These are phyloP conservation scores for Sinonovacula constricta DNA, from an alignment of 1,140 invertebrate genomes.

Conservation along the genomic window DNA sequence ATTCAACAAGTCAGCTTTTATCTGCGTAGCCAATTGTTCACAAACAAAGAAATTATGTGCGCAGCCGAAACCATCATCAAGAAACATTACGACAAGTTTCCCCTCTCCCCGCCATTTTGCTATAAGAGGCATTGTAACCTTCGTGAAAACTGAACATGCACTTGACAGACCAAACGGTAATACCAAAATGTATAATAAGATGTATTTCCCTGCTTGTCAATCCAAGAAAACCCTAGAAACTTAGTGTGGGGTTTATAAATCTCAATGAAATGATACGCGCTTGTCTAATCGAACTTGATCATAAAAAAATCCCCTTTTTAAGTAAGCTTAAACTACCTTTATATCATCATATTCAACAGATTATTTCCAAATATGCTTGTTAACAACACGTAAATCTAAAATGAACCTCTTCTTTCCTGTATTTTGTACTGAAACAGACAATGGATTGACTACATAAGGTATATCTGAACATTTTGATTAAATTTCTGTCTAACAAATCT, in stretches of 20 bases:
- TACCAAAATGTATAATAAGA: constrained; percentile 24
- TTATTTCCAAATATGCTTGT: constrained; percentile 21
- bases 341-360: constrained; percentile 26
- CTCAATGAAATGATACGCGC: constrained; percentile 44
- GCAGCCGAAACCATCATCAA: no score
- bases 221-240: no score
- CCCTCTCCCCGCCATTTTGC: constrained; percentile 30
- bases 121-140: constrained; percentile 24
- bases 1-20: no score
- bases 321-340: constrained; percentile 1
- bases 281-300: constrained; percentile 28
- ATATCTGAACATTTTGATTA: constrained; percentile 17
- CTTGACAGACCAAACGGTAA: constrained; percentile 22
- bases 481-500: constrained; percentile 27
- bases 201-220: background rate
- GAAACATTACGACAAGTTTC: constrained; percentile 30
- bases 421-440: no score
- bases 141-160: constrained; percentile 27
- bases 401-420: constrained; percentile 25
- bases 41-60: no score
- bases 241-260: no score
- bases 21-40: no score
- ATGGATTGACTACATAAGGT: background rate
- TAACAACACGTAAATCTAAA: constrained; percentile 30
- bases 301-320: constrained; percentile 16